phyloP scores from a whole-genome alignment of 2,113 vertebrate species.

The Calonectris borealis region DNA sequence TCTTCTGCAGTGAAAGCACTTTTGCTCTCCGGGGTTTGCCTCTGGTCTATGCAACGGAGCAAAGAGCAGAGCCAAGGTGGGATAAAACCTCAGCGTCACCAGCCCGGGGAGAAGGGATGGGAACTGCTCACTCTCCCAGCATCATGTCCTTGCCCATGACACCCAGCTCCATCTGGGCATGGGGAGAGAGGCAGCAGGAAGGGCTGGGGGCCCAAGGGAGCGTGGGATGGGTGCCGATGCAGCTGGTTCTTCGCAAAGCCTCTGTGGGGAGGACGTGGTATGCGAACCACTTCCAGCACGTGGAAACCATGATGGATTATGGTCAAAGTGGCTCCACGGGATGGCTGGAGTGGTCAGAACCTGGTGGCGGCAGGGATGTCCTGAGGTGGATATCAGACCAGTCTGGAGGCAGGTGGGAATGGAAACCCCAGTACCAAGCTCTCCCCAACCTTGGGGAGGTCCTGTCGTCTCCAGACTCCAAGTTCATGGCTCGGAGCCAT shows the following conservation, averaged over 20 bases:
- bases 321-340: background rate
- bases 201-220: background rate
- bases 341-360: background rate
- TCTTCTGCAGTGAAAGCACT: background rate
- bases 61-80: background rate
- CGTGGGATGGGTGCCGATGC: background rate
- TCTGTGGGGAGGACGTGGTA: background rate
- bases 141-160: accelerated
- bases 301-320: accelerated
- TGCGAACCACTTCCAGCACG: background rate
- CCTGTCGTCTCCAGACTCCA: background rate
- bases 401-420: background rate
- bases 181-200: background rate
- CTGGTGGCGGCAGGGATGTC: background rate
- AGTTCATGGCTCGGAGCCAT: constrained; percentile 57
- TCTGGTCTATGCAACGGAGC: background rate
- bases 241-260: accelerated
- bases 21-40: background rate
- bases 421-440: background rate
- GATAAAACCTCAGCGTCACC: background rate
- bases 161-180: background rate
- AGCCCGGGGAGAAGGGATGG: accelerated
- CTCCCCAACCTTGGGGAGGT: constrained; percentile 5
- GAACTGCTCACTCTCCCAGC: background rate
- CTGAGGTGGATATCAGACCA: background rate